Evolutionary conservation across 2,888 invertebrate species (phyloP).

Genomic region (Drosophila anomelani): DNA sequence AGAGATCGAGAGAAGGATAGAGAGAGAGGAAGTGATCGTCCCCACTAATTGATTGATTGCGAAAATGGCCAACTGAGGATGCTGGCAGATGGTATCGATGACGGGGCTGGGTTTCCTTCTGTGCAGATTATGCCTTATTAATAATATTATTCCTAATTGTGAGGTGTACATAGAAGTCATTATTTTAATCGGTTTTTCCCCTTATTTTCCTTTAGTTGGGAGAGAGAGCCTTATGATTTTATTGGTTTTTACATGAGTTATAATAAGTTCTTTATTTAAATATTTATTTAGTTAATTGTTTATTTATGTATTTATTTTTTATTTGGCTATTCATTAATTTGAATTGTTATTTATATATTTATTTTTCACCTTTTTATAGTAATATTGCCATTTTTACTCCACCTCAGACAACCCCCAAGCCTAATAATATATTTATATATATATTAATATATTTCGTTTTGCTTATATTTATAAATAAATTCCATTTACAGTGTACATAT

Average conservation of each 20-base stretch:
- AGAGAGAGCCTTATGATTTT: not conserved
- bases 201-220: not conserved
- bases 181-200: not conserved
- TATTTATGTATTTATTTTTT: too few species aligned
- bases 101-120: conserved; percentile 19
- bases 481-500: not conserved
- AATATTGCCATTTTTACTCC: too few species aligned
- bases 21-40: conserved; percentile 29
- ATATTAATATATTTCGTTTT: not conserved
- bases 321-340: too few species aligned
- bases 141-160: conserved; percentile 1
- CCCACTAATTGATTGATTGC: conserved; percentile 43
- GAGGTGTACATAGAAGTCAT: not conserved
- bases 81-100: conserved; percentile 19
- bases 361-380: too few species aligned
- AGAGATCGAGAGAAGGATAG: not conserved
- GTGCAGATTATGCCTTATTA: not conserved
- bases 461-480: not conserved
- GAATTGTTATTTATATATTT: too few species aligned
- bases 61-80: conserved; percentile 13
- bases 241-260: not conserved
- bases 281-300: too few species aligned
- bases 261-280: too few species aligned
- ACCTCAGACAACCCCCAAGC: not conserved
- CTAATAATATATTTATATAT: not conserved